These are phyloP conservation scores for Choloepus hoffmanni DNA, from an alignment of 2,113 vertebrate genomes.

Conservation along the genomic window DNA sequence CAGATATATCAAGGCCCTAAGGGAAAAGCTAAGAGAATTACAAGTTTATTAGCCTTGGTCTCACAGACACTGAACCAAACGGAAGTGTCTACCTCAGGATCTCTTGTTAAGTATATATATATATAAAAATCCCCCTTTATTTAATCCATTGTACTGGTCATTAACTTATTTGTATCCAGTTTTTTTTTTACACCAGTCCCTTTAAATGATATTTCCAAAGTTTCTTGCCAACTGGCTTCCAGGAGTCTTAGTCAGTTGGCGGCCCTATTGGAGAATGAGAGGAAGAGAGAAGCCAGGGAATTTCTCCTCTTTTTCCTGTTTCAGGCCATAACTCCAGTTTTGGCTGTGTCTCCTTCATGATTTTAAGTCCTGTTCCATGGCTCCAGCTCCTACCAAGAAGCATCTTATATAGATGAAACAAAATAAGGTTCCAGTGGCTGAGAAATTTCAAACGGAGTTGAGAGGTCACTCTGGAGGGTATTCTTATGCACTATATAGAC, in stretches of 20 bases:
- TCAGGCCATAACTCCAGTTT: not conserved
- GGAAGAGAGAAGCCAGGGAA: not conserved
- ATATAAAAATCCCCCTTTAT: not conserved
- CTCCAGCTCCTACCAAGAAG: not conserved
- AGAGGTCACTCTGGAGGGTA: too few species aligned
- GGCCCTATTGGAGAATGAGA: not conserved
- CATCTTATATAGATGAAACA: too few species aligned
- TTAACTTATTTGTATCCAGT: not conserved
- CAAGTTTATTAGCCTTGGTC: not conserved
- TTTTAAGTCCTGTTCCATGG: not conserved
- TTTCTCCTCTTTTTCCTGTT: not conserved
- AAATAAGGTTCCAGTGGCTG: too few species aligned
- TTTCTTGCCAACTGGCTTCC: not conserved
- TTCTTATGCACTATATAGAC: too few species aligned
- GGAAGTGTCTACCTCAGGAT: not conserved
- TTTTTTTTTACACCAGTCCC: not conserved
- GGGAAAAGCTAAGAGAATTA: not conserved
- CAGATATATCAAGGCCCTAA: not conserved
- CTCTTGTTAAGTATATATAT: not conserved
- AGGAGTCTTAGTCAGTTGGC: not conserved
- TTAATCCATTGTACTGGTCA: not conserved
- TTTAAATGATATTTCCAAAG: constrained; percentile 39
- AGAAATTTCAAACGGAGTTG: too few species aligned
- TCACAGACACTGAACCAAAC: not conserved
- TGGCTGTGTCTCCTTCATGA: not conserved